Conservation (phyloP, 2,888 invertebrate species). For the Conchocele bisecta region DNA sequence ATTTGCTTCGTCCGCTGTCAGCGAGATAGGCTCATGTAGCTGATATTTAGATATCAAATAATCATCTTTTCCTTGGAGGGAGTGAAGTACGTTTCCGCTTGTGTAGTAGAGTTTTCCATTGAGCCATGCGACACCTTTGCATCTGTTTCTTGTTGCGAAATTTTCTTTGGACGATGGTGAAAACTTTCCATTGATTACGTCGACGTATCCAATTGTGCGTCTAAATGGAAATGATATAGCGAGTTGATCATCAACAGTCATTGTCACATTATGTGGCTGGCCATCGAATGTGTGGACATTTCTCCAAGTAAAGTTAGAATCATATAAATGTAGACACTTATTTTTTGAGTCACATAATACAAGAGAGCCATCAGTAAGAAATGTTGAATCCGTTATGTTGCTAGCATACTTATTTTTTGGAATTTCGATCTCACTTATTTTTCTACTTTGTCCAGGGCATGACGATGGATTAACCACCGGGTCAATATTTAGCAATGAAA, state of each 20-base stretch:
- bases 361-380: slow-evolving; percentile 5
- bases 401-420: slow-evolving; percentile 1
- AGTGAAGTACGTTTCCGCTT: neutral
- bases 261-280: slow-evolving; percentile 33
- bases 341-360: slow-evolving; percentile 36
- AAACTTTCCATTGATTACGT: neutral
- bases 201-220: slow-evolving; percentile 9
- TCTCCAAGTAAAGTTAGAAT: neutral
- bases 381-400: slow-evolving; percentile 23
- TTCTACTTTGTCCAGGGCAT: too few species aligned
- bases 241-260: neutral
- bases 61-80: slow-evolving; percentile 4
- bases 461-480: too few species aligned
- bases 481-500: too few species aligned
- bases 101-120: slow-evolving; percentile 6
- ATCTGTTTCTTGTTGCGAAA: neutral
- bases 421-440: slow-evolving; percentile 4
- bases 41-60: slow-evolving; percentile 24
- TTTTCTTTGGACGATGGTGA: neutral
- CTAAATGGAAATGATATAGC: slow-evolving; percentile 30
- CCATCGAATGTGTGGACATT: slow-evolving; percentile 4
- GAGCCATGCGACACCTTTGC: slow-evolving; percentile 8
- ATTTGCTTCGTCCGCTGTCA: slow-evolving; percentile 3
- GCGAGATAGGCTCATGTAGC: slow-evolving; percentile 36
- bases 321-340: slow-evolving; percentile 16